These are phyloP conservation scores for Apamea sordens DNA, from an alignment of 2,888 invertebrate species.

Conservation along the genomic window DNA sequence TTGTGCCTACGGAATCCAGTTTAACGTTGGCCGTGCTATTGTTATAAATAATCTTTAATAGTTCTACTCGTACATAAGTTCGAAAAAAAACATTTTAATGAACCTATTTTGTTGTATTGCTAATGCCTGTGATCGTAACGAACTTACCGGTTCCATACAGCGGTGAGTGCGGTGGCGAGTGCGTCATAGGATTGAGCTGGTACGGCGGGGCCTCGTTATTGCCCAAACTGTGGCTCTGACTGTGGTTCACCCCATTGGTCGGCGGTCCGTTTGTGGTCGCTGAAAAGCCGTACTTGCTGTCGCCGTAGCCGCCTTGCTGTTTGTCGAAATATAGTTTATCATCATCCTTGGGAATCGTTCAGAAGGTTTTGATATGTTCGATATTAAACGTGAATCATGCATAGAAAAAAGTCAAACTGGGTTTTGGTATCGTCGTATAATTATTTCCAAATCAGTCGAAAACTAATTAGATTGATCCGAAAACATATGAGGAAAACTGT, in stretches of 20 bases:
- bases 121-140: conserved; percentile 18
- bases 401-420: background rate
- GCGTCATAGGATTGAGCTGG: conserved; percentile 83
- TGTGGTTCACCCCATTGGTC: conserved; percentile 78
- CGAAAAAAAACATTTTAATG: background rate
- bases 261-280: conserved; percentile 81
- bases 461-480: background rate
- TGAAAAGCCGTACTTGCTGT: conserved; percentile 92
- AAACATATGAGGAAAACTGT: background rate
- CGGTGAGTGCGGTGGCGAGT: conserved; percentile 88
- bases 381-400: background rate
- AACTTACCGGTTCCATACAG: conserved; percentile 89
- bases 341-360: background rate
- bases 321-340: conserved; percentile 22
- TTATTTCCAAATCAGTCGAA: background rate
- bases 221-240: conserved; percentile 75
- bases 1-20: too few relatives aligned
- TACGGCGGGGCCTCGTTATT: conserved; percentile 84
- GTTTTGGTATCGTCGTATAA: background rate
- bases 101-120: background rate
- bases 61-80: too few relatives aligned
- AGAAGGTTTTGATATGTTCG: background rate
- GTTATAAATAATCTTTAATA: too few relatives aligned
- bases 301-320: conserved; percentile 89
- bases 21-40: too few relatives aligned